phyloP scores from a whole-genome alignment of 64 coral and sea anemone species.

The Montipora cactus region DNA sequence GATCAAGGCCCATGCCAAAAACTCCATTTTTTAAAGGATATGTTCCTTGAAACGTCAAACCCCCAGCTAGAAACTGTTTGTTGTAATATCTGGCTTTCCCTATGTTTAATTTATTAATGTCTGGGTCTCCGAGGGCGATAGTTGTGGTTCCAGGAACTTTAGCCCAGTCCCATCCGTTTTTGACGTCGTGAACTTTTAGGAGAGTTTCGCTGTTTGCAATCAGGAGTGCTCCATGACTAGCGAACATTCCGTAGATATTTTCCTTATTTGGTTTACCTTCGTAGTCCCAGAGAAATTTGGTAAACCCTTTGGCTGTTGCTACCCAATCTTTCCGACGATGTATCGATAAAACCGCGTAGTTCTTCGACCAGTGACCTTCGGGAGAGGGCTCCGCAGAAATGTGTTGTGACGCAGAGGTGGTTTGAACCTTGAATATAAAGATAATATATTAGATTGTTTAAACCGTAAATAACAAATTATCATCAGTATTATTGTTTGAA shows the following conservation, averaged over 20 bases:
- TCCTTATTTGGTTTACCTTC: conserved; percentile 31
- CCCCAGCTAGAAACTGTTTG: conserved; percentile 31
- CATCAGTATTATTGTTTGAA: too few relatives aligned
- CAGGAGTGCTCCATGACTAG: conserved; percentile 71
- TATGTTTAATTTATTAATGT: conserved; percentile 33
- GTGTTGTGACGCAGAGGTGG: neutral
- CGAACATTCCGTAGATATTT: conserved; percentile 79
- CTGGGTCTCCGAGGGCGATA: conserved; percentile 1
- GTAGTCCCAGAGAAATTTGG: conserved; percentile 62
- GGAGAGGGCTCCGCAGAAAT: conserved; percentile 35
- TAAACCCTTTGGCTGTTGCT: conserved; percentile 82
- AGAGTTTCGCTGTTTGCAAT: conserved; percentile 75
- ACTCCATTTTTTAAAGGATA: conserved; percentile 43
- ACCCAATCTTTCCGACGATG: conserved; percentile 84
- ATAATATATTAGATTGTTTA: neutral
- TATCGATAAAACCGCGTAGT: conserved; percentile 72
- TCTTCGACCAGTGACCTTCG: conserved; percentile 84
- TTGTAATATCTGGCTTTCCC: conserved; percentile 40
- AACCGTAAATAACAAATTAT: too few relatives aligned
- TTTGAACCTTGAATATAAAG: neutral
- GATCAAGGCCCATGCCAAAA: conserved; percentile 82
- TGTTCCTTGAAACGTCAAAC: conserved; percentile 49
- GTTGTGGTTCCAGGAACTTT: conserved; percentile 83
- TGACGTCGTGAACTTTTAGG: conserved; percentile 58
- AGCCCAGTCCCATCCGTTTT: conserved; percentile 89